Conservation (phyloP, 1,140 invertebrate genomes). For the Ctenoplectra terminalis region DNA sequence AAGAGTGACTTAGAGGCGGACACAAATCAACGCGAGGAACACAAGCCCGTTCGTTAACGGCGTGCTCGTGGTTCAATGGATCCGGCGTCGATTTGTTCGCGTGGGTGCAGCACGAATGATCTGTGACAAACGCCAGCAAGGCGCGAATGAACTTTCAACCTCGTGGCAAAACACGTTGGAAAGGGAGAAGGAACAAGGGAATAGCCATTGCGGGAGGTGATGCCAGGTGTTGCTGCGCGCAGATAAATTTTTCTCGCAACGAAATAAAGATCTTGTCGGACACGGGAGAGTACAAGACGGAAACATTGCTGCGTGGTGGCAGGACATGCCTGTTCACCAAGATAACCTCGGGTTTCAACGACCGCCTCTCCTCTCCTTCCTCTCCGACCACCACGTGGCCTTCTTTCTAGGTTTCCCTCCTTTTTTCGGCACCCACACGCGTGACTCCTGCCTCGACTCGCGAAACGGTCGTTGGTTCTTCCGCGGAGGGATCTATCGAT, state of each 20-base stretch:
- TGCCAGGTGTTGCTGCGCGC: constrained; percentile 44
- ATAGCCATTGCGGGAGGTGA: constrained; percentile 43
- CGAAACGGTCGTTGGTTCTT: not conserved
- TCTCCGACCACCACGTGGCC: constrained; percentile 3
- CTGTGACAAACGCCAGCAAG: constrained; percentile 2
- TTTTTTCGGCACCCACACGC: constrained; percentile 43
- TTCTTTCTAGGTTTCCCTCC: constrained; percentile 2
- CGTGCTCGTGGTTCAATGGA: constrained; percentile 23
- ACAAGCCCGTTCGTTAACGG: constrained; percentile 30
- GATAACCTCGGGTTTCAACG: constrained; percentile 64
- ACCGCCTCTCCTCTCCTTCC: constrained; percentile 42
- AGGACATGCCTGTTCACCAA: constrained; percentile 65
- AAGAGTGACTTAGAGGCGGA: not conserved
- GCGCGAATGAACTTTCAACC: constrained; percentile 12
- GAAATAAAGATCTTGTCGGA: constrained; percentile 70
- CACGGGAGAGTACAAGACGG: constrained; percentile 67
- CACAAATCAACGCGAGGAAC: constrained; percentile 20
- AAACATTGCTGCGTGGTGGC: constrained; percentile 66
- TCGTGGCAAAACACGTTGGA: not conserved
- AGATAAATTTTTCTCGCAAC: constrained; percentile 65
- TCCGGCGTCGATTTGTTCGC: constrained; percentile 35
- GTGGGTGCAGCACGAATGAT: constrained; percentile 49
- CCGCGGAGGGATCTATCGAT: not conserved
- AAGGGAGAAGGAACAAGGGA: not conserved
- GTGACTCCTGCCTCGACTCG: constrained; percentile 1